A percentile compares a stretch with the other conserved stretches of the same genome.
Evolutionary conservation across 2,113 vertebrate genomes (phyloP).

Genomic region (Leucoraja erinaceus): DNA sequence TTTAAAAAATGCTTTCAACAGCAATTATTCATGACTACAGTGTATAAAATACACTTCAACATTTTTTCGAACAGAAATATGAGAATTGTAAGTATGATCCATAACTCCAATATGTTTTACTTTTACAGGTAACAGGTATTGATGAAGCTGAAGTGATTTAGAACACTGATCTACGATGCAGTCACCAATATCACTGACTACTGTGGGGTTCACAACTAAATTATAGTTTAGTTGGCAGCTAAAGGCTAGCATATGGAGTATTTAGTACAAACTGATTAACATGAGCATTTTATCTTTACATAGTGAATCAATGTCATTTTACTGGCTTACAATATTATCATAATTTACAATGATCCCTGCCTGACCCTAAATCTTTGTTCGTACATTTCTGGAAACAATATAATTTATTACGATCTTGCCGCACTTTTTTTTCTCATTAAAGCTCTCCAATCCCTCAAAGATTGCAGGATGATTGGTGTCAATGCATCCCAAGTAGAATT

Average conservation of each 20-base stretch:
- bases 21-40: neutral
- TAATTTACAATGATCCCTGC: neutral
- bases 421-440: constrained; percentile 4
- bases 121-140: neutral
- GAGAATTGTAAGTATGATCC: neutral
- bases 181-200: constrained; percentile 5
- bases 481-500: neutral
- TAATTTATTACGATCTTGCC: neutral
- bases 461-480: neutral
- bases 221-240: constrained; percentile 13
- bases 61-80: neutral
- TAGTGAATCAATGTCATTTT: constrained; percentile 26
- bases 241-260: neutral
- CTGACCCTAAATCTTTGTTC: constrained; percentile 27
- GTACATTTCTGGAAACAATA: neutral
- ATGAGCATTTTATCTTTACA: constrained; percentile 23
- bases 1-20: neutral
- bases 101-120: neutral
- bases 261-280: constrained; percentile 22
- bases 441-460: neutral
- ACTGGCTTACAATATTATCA: constrained; percentile 26
- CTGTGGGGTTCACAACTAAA: constrained; percentile 5
- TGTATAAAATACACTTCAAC: neutral
- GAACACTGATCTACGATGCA: neutral
- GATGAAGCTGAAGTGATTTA: neutral